phyloP scores from a whole-genome alignment of 2,113 vertebrate species.

The Lophius piscatorius region DNA sequence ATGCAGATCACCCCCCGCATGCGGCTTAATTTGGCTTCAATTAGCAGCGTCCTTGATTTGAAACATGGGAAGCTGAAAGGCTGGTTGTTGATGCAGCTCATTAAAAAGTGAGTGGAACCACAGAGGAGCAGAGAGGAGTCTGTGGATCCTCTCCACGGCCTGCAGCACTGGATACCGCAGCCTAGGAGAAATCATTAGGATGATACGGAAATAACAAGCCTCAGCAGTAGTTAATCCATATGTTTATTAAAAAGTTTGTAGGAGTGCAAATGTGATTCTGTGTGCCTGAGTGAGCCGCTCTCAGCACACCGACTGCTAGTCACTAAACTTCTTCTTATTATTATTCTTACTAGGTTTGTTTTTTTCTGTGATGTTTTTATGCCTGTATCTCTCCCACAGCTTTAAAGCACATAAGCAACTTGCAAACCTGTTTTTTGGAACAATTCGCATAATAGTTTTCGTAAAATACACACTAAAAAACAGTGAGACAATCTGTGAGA shows the following conservation, averaged over 20 bases:
- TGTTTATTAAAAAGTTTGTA: neutral
- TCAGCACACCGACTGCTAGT: too few relatives aligned
- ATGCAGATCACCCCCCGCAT: constrained; percentile 16
- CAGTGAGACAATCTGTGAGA: too few relatives aligned
- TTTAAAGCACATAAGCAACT: too few relatives aligned
- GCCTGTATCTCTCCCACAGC: too few relatives aligned
- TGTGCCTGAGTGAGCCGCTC: too few relatives aligned
- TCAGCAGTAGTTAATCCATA: neutral
- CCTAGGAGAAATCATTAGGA: constrained; percentile 1
- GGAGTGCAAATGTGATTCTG: too few relatives aligned
- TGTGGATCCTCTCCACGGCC: constrained; percentile 42
- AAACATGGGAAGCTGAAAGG: constrained; percentile 42
- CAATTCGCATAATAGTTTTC: too few relatives aligned
- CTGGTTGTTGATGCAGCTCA: constrained; percentile 55
- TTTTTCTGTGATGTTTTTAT: too few relatives aligned
- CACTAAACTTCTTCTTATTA: too few relatives aligned
- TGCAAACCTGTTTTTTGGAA: too few relatives aligned
- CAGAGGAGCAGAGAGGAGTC: constrained; percentile 35
- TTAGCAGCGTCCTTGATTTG: constrained; percentile 52
- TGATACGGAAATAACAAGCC: neutral
- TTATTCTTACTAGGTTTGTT: too few relatives aligned
- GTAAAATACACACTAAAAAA: too few relatives aligned
- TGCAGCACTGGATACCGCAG: constrained; percentile 22
- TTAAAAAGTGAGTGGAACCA: constrained; percentile 55
- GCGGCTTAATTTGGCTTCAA: constrained; percentile 34